These are phyloP conservation scores for Diorhabda elongata DNA, from an alignment of 1,140 invertebrate genomes.

Conservation along the genomic window DNA sequence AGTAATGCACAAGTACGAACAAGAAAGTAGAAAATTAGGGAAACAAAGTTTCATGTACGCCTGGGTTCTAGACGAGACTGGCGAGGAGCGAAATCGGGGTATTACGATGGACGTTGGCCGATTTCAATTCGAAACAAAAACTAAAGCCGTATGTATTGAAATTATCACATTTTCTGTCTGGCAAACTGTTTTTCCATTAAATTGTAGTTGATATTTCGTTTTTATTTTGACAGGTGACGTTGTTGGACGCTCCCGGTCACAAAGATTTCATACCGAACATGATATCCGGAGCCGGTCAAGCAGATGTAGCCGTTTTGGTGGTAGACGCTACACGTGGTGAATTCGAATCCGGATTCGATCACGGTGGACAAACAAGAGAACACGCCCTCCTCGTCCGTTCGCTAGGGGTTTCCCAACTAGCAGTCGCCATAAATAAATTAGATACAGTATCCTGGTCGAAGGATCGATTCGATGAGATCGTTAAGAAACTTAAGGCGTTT, in stretches of 20 bases:
- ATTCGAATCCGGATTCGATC: constrained; percentile 98
- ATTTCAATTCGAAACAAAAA: constrained; percentile 87
- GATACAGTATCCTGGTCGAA: constrained; percentile 77
- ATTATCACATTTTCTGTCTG: no score
- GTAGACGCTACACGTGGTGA: constrained; percentile 94
- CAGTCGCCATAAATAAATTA: constrained; percentile 82
- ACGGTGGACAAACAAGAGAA: constrained; percentile 95
- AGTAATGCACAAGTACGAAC: constrained; percentile 95
- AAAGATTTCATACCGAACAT: constrained; percentile 99
- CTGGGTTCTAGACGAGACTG: constrained; percentile 99
- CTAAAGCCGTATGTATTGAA: constrained; percentile 53
- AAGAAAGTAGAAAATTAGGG: constrained; percentile 95
- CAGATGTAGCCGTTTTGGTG: constrained; percentile 93
- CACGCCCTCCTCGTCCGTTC: constrained; percentile 92
- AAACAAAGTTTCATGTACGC: constrained; percentile 98
- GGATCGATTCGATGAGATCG: constrained; percentile 78
- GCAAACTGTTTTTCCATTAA: background rate
- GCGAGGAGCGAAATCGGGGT: constrained; percentile 84
- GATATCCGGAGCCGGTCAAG: constrained; percentile 96
- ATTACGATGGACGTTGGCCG: constrained; percentile 96
- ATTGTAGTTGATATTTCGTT: background rate
- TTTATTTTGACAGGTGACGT: constrained; percentile 55
- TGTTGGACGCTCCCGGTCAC: constrained; percentile 97
- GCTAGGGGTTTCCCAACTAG: constrained; percentile 83
- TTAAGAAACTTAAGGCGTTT: constrained; percentile 79